Evolutionary conservation across 2,113 vertebrate genomes (phyloP), one percentile per base, ranked within the genome.

Genomic region (Ibidorhyncha struthersii): DNA sequence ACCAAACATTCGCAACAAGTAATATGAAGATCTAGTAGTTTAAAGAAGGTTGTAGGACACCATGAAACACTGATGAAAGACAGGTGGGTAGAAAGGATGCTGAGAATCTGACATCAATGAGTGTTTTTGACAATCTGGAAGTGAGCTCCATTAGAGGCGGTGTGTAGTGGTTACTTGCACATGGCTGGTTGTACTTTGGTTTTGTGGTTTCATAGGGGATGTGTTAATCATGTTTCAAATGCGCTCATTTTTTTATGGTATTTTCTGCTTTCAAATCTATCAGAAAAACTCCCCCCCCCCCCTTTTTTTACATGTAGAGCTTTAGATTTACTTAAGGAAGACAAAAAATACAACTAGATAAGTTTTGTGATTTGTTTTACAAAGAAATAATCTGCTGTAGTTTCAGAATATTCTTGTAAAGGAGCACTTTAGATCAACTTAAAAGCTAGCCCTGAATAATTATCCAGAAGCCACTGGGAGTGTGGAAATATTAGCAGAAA

Each of bases 251-350:
- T 83, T 71, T 71, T 12, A 59, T 1, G 5, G 5, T 6, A 52
- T 47, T 50, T 92, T 30, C 17, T 56, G 30, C 8, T 81, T 86
- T 83, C 6, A 67, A 61, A 40, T 63, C 27, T 74, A 29, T 14
- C 19, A 61, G 8, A 49, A 66, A 41, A 43, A 4, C 0, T 45
- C 8, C 18, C 14, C 1, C 0, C 4, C 6, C 2, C n/a, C n/a
- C n/a, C n/a, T n/a, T 8, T 56, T 74, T 62, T 56, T 38, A 22
- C 1, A 1, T 12, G 15, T 41, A 71, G 7, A 12, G 18, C 5
- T 90, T 92, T 1, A 10, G 34, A n/a, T 86, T 90, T 66, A 79
- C 71, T 72, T 55, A 71, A 36, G 43, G 56, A 77, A 63, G 4
- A 26, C 14, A 19, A 34, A 82, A 49, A 12, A 19, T 66, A 8